Conservation (phyloP, 2,797 vertebrate species). For the Urocyon cinereoargenteus region DNA sequence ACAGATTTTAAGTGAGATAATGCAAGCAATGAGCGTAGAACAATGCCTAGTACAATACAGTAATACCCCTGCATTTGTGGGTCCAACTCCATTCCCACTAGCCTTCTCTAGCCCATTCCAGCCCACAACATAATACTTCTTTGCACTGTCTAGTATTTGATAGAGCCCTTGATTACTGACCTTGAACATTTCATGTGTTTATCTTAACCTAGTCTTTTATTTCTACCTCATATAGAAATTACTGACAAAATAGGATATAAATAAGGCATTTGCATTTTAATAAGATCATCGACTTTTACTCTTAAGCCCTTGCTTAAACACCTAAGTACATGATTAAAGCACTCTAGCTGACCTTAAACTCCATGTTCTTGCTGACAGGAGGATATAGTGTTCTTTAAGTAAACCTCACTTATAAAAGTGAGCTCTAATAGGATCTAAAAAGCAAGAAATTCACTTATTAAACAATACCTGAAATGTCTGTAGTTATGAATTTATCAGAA, state of each 20-base stretch:
- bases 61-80: not conserved
- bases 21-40: not conserved
- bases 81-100: not conserved
- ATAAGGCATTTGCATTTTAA: not conserved
- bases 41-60: not conserved
- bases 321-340: not conserved
- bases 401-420: not conserved
- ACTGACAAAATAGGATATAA: not conserved
- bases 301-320: not conserved
- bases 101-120: not conserved
- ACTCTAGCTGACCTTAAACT: not conserved
- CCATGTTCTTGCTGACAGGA: not conserved
- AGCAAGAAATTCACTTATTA: slow-evolving; percentile 20
- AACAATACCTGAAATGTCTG: not conserved
- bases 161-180: not conserved
- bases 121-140: not conserved
- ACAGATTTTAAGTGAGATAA: not conserved
- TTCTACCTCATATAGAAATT: slow-evolving; percentile 29
- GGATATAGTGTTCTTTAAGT: not conserved
- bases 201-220: slow-evolving; percentile 17
- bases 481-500: slow-evolving; percentile 43
- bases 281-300: not conserved
- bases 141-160: not conserved
- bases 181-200: not conserved
- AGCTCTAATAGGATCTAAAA: not conserved